These are phyloP conservation scores for Motacilla alba DNA, from an alignment of 2,113 vertebrate species.

Conservation along the genomic window DNA sequence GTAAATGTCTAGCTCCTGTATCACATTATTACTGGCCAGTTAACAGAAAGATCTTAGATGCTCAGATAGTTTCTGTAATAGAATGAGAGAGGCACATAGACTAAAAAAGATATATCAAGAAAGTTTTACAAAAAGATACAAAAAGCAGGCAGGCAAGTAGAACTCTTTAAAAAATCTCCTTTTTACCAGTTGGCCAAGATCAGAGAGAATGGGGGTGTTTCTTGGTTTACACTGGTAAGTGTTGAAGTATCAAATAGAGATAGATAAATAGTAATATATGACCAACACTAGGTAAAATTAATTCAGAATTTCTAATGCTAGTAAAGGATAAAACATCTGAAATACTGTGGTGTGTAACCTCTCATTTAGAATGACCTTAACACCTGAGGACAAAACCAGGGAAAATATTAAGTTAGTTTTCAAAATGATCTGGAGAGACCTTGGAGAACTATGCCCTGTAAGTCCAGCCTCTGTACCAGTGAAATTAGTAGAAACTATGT, in stretches of 20 bases:
- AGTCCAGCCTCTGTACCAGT: neutral
- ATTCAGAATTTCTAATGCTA: neutral
- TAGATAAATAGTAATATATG: neutral
- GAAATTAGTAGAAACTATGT: neutral
- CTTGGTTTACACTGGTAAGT: neutral
- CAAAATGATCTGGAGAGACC: neutral
- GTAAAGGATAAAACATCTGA: neutral
- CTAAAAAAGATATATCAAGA: neutral
- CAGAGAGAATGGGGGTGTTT: neutral
- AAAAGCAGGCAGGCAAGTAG: neutral
- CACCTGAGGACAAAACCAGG: neutral
- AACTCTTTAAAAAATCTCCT: neutral
- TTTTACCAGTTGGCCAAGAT: neutral
- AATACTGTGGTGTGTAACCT: neutral
- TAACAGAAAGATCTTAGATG: slow-evolving; percentile 9
- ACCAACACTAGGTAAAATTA: neutral
- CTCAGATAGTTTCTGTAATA: neutral
- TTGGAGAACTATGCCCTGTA: neutral
- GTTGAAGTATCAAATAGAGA: neutral
- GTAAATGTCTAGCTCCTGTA: slow-evolving; percentile 7
- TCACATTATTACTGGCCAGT: slow-evolving; percentile 26
- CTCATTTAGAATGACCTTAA: neutral
- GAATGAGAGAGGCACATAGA: neutral
- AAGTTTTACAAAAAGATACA: neutral
- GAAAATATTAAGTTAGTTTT: neutral